Evolutionary conservation across 1,140 invertebrate genomes (phyloP).

Genomic region (Meloidogyne floridensis): DNA sequence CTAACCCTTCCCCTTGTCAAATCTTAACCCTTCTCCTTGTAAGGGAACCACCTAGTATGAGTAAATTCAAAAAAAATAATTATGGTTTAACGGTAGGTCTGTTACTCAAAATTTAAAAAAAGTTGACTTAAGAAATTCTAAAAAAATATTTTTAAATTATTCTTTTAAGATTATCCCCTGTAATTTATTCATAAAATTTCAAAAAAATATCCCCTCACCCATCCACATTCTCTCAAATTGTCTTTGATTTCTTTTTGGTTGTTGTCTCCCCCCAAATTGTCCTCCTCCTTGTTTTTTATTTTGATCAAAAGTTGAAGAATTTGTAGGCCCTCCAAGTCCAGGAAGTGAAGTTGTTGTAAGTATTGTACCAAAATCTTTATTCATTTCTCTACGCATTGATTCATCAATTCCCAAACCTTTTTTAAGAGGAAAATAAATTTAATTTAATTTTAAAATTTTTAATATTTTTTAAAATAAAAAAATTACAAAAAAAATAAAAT

Average conservation of each 20-base stretch:
- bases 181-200: too few relatives aligned
- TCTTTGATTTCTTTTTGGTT: conserved; percentile 59
- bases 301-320: background rate
- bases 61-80: too few relatives aligned
- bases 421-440: conserved; percentile 69
- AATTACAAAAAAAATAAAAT: background rate
- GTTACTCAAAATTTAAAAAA: too few relatives aligned
- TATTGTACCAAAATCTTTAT: conserved; percentile 42
- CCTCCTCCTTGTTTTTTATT: background rate
- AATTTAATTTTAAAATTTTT: too few relatives aligned
- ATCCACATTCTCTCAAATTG: conserved; percentile 64
- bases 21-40: too few relatives aligned
- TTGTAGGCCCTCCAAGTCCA: conserved; percentile 21
- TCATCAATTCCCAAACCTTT: conserved; percentile 95
- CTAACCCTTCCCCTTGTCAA: too few relatives aligned
- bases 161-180: too few relatives aligned
- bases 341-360: conserved; percentile 18
- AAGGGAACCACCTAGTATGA: too few relatives aligned
- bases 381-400: conserved; percentile 55
- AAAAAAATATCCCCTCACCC: conserved; percentile 8
- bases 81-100: too few relatives aligned
- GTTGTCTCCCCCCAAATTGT: conserved; percentile 32
- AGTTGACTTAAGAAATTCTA: too few relatives aligned
- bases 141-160: too few relatives aligned
- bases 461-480: too few relatives aligned